Base-by-base conservation (phyloP, 1,140 invertebrate species). In the Prorops nasuta region DNA sequence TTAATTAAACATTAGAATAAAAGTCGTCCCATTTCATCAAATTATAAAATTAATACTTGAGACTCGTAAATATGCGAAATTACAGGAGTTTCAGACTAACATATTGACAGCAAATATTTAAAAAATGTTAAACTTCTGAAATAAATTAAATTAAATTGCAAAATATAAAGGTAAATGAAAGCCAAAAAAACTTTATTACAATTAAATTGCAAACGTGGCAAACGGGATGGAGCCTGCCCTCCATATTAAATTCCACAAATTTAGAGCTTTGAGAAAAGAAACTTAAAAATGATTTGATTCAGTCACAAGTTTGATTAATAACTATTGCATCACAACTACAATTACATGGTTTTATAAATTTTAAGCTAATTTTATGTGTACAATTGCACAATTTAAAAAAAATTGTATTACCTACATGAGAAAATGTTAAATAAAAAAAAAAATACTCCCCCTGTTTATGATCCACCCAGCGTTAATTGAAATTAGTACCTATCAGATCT, bases 401-500 rank as follows among this genome's bases (percentile, higher is more conserved):
- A 51, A 49, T 44, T 49, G n/a, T 32, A 48, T 49, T 37, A 53
- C 36, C 46, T 35, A 18, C 52, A 24, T 42, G 44, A 42, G 35
- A 54, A 31, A 46, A 56, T 18, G 41, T 9, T 44, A 57, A 44
- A 47, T 47, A 49, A 9, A 51, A 53, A 61, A 48, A 48, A 62
- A 39, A 17, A 59, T 58, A 35, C 43, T 47, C 42, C 38, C 54
- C 58, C 28, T 54, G 58, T 58, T 52, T 37, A 59, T 56, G 55
- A 58, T 61, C 44, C 50, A 57, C n/a, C n/a, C 61, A 64, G 51
- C 51, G 41, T 60, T 54, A 58, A 52, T 54, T 53, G 62, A 67
- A 66, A 64, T 60, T 53, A 62, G 40, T 54, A 34, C 38, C 63
- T 69, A 66, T n/a, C n/a, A n/a, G n/a, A n/a, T n/a, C n/a, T n/a